These are phyloP conservation scores for Aethes cnicana DNA, from an alignment of 2,888 invertebrate species.

Conservation along the genomic window DNA sequence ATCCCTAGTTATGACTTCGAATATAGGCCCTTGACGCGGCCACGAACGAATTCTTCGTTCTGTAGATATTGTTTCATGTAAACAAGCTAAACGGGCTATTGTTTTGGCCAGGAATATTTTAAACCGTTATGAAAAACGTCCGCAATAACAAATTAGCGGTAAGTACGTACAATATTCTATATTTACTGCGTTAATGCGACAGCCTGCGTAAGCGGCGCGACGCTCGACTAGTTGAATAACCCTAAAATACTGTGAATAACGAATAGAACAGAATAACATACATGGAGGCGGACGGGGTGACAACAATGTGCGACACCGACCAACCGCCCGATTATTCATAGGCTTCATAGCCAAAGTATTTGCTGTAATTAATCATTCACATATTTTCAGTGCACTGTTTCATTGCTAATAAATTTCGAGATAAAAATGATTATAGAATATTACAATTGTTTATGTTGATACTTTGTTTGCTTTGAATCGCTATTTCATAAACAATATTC, in stretches of 20 bases:
- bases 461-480: too few species aligned
- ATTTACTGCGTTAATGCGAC: constrained; percentile 24
- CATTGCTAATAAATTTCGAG: neutral
- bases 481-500: too few species aligned
- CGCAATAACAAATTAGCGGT: constrained; percentile 21
- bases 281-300: constrained; percentile 25
- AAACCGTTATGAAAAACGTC: constrained; percentile 9
- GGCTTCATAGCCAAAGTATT: too few species aligned
- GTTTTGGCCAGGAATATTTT: neutral
- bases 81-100: neutral
- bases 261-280: too few species aligned
- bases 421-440: too few species aligned
- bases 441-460: too few species aligned
- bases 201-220: constrained; percentile 18
- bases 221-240: constrained; percentile 29
- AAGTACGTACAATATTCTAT: constrained; percentile 15
- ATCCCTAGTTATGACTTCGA: too few species aligned
- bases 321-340: constrained; percentile 15
- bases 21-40: too few species aligned
- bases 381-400: constrained; percentile 7
- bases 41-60: too few species aligned
- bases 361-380: constrained; percentile 1
- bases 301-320: constrained; percentile 28
- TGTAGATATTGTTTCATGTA: too few species aligned
- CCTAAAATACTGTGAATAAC: constrained; percentile 24